Evolutionary conservation across 2,113 vertebrate species (phyloP).

Genomic region (Sakesphorus luctuosus): DNA sequence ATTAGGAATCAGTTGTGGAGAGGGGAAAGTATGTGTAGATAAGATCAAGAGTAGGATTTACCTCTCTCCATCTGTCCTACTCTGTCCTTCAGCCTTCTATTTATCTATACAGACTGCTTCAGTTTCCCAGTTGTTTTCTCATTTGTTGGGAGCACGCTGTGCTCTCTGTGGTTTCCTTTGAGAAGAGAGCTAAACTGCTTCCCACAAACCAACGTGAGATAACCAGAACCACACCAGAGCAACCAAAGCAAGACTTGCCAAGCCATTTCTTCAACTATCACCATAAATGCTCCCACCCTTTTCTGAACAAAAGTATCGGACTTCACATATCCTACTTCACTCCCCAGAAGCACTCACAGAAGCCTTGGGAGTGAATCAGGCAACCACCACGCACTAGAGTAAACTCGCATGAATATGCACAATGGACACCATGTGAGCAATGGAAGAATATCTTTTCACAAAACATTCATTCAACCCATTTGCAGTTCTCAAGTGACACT

Average conservation of each 20-base stretch:
- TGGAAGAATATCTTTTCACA: neutral
- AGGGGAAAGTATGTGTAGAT: neutral
- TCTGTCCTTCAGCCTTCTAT: neutral
- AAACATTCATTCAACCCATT: neutral
- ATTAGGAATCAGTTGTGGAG: neutral
- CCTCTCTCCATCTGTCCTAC: neutral
- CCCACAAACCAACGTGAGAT: conserved; percentile 35
- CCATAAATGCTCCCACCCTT: neutral
- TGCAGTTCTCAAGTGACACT: neutral
- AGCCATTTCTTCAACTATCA: neutral
- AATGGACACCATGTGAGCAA: neutral
- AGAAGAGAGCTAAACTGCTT: neutral
- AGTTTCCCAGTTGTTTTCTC: neutral
- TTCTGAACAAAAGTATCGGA: neutral
- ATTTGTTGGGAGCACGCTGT: neutral
- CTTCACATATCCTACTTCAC: neutral
- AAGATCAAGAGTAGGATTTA: neutral
- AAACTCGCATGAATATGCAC: neutral
- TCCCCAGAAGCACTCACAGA: neutral
- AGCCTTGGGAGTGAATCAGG: neutral
- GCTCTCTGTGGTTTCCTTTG: conserved; percentile 6
- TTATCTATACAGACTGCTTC: neutral
- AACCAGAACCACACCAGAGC: conserved; percentile 29
- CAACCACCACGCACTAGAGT: neutral
- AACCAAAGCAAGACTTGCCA: neutral